Evolutionary conservation across 1,140 invertebrate genomes (phyloP).

Genomic region (Dryas iulia): DNA sequence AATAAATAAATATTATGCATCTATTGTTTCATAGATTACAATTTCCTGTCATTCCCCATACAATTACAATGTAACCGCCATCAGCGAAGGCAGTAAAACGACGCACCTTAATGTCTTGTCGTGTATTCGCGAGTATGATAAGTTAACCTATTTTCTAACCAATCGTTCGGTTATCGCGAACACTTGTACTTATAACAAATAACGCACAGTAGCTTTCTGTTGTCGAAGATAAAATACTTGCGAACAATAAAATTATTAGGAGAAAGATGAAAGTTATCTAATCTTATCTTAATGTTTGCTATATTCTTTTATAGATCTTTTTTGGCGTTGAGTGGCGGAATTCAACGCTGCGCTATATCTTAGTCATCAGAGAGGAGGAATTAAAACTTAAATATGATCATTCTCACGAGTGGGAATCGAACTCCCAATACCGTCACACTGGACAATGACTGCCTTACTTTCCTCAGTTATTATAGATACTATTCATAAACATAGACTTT

Average conservation of each 20-base stretch:
- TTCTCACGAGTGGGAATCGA: too few species aligned
- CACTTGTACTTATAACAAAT: constrained; percentile 1
- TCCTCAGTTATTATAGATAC: too few species aligned
- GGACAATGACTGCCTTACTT: too few species aligned
- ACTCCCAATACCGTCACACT: too few species aligned
- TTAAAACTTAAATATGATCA: too few species aligned
- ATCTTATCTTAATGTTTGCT: too few species aligned
- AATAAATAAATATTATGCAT: constrained; percentile 6
- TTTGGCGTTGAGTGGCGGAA: too few species aligned
- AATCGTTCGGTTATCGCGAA: constrained; percentile 28
- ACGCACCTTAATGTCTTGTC: constrained; percentile 45
- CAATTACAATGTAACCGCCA: constrained; percentile 48
- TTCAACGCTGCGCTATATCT: too few species aligned
- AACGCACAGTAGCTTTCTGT: constrained; percentile 11
- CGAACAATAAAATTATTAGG: not conserved
- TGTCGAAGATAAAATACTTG: not conserved
- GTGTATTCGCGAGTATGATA: constrained; percentile 48
- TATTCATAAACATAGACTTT: too few species aligned
- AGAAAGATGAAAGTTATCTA: too few species aligned
- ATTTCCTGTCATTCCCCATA: constrained; percentile 40
- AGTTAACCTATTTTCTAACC: constrained; percentile 51
- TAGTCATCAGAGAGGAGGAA: too few species aligned
- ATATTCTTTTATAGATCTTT: too few species aligned
- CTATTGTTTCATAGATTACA: constrained; percentile 22
- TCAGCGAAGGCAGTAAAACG: constrained; percentile 43